Evolutionary conservation across 2,888 invertebrate species (phyloP).

Genomic region (Xanthorhoe spadicearia): DNA sequence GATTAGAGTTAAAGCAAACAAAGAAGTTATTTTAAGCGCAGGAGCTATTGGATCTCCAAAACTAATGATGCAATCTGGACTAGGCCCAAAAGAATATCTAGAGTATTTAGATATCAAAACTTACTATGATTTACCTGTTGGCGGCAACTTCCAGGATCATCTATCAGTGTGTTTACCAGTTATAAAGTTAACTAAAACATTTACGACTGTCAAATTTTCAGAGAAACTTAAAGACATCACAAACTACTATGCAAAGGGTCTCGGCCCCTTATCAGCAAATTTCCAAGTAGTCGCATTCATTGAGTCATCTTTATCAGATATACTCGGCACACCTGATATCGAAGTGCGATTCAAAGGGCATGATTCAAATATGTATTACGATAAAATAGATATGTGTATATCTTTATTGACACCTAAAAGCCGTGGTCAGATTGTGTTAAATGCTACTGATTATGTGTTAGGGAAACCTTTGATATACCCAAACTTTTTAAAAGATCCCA

Average conservation of each 20-base stretch:
- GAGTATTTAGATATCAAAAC: slow-evolving; percentile 73
- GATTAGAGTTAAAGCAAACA: slow-evolving; percentile 57
- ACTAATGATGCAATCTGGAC: slow-evolving; percentile 76
- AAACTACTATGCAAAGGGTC: slow-evolving; percentile 70
- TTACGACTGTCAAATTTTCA: slow-evolving; percentile 67
- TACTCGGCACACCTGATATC: slow-evolving; percentile 73
- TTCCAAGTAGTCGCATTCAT: slow-evolving; percentile 76
- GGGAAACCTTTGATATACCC: slow-evolving; percentile 78
- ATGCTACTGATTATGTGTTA: slow-evolving; percentile 68
- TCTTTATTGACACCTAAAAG: slow-evolving; percentile 77
- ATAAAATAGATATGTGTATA: slow-evolving; percentile 73
- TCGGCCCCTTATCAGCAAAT: slow-evolving; percentile 76
- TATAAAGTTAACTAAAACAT: slow-evolving; percentile 68
- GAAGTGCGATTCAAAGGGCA: slow-evolving; percentile 78
- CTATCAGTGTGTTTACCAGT: slow-evolving; percentile 76
- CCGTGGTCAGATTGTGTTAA: slow-evolving; percentile 72
- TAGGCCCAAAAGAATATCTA: slow-evolving; percentile 76
- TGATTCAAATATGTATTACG: slow-evolving; percentile 79
- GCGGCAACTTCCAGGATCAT: slow-evolving; percentile 79
- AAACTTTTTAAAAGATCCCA: slow-evolving; percentile 70
- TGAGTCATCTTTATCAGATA: slow-evolving; percentile 71
- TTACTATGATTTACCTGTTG: slow-evolving; percentile 71
- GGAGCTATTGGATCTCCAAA: slow-evolving; percentile 78
- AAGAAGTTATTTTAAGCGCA: slow-evolving; percentile 75
- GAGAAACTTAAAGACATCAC: slow-evolving; percentile 77